Percentiles rank a stretch among this genome's conserved stretches.
phyloP scores from a whole-genome alignment of 2,888 invertebrate species.

The Napeogenes inachia region DNA sequence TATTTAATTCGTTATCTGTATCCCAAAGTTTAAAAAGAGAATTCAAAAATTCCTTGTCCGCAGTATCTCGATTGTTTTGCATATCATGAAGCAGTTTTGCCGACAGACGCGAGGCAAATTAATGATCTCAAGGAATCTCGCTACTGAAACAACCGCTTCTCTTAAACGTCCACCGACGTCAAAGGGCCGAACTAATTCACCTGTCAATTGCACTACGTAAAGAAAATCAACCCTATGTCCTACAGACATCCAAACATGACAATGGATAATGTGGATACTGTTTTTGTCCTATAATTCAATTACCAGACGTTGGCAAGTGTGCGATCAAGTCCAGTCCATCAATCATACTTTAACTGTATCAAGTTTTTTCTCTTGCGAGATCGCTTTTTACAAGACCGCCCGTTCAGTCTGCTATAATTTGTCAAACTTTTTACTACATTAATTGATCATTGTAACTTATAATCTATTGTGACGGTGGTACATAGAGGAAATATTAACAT shows the following conservation, averaged over 20 bases:
- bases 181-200: constrained; percentile 34
- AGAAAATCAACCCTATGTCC: constrained; percentile 47
- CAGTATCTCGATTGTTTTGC: constrained; percentile 71
- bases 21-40: constrained; percentile 20
- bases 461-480: constrained; percentile 26
- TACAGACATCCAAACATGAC: constrained; percentile 40
- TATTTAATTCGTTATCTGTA: no score
- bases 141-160: constrained; percentile 45
- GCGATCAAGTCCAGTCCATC: constrained; percentile 55
- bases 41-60: constrained; percentile 46
- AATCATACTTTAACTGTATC: constrained; percentile 75
- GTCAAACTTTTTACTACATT: constrained; percentile 66
- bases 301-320: constrained; percentile 58
- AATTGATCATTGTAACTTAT: constrained; percentile 50
- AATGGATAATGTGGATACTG: constrained; percentile 39
- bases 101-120: constrained; percentile 61
- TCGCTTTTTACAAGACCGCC: constrained; percentile 54
- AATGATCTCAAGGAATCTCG: constrained; percentile 65
- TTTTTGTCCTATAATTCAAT: constrained; percentile 69
- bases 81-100: constrained; percentile 56
- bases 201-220: constrained; percentile 29
- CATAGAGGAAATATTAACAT: constrained; percentile 50
- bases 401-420: constrained; percentile 57
- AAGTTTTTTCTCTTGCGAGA: constrained; percentile 56
- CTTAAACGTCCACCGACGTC: constrained; percentile 48